phyloP scores from a whole-genome alignment of 1,140 invertebrate species.

The Nephila pilipes region DNA sequence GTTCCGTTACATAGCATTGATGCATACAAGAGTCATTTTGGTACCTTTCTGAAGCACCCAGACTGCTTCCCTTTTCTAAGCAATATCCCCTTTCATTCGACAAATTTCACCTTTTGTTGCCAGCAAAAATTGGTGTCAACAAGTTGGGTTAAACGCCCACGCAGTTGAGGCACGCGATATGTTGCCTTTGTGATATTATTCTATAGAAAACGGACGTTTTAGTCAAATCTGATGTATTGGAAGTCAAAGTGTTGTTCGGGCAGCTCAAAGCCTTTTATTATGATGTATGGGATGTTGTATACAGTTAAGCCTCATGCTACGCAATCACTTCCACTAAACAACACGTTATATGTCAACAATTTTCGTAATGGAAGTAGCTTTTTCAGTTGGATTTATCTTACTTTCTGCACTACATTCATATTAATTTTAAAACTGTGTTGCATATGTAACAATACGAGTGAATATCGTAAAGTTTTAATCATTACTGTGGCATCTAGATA shows the following conservation, averaged over 20 bases:
- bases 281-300: not conserved
- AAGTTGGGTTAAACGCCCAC: constrained; percentile 40
- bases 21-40: not conserved
- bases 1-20: too few species aligned
- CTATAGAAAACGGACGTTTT: not conserved
- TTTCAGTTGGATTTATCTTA: too few species aligned
- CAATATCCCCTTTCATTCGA: not conserved
- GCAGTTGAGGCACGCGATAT: not conserved
- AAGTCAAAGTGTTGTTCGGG: not conserved
- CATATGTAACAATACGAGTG: too few species aligned
- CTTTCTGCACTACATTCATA: too few species aligned
- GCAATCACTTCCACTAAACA: too few species aligned
- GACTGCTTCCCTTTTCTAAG: not conserved
- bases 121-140: constrained; percentile 25
- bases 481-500: too few species aligned
- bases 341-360: too few species aligned
- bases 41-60: not conserved
- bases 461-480: too few species aligned
- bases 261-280: not conserved
- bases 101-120: constrained; percentile 53
- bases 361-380: too few species aligned
- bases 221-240: not conserved
- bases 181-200: not conserved
- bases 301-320: too few species aligned
- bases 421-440: too few species aligned